phyloP scores from a whole-genome alignment of 1,140 invertebrate species.

The Penaeus chinensis region DNA sequence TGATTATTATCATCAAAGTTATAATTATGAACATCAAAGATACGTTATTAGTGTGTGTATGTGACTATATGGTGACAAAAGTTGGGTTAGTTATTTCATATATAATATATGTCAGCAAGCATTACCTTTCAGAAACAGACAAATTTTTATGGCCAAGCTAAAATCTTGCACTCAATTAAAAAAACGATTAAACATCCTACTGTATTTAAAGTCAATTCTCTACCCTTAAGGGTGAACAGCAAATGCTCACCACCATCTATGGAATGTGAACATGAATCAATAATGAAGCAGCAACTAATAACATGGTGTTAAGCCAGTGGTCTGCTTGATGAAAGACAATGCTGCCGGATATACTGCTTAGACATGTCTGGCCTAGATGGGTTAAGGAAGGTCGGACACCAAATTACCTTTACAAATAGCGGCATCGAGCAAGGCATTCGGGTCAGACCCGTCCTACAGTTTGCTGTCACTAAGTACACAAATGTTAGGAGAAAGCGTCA shows the following conservation, averaged over 20 bases:
- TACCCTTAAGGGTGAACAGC: conserved; percentile 8
- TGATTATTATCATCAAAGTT: conserved; percentile 40
- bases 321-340: conserved; percentile 61
- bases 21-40: conserved; percentile 47
- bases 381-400: not conserved
- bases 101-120: conserved; percentile 50
- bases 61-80: conserved; percentile 59
- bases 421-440: conserved; percentile 24
- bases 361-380: conserved; percentile 36
- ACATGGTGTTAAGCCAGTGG: conserved; percentile 40
- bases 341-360: conserved; percentile 33
- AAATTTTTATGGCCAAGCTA: conserved; percentile 50
- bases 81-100: conserved; percentile 52
- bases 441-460: conserved; percentile 30
- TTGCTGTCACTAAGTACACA: conserved; percentile 52
- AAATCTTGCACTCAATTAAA: conserved; percentile 19
- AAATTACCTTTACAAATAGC: conserved; percentile 18
- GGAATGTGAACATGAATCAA: conserved; percentile 52
- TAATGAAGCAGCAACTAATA: conserved; percentile 33
- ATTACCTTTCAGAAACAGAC: conserved; percentile 62
- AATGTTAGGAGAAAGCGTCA: conserved; percentile 48
- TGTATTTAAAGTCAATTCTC: conserved; percentile 24
- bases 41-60: conserved; percentile 55
- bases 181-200: conserved; percentile 35
- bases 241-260: conserved; percentile 40